These are phyloP conservation scores for Catonia carolina DNA, from an alignment of 2,888 invertebrate genomes.

Conservation along the genomic window DNA sequence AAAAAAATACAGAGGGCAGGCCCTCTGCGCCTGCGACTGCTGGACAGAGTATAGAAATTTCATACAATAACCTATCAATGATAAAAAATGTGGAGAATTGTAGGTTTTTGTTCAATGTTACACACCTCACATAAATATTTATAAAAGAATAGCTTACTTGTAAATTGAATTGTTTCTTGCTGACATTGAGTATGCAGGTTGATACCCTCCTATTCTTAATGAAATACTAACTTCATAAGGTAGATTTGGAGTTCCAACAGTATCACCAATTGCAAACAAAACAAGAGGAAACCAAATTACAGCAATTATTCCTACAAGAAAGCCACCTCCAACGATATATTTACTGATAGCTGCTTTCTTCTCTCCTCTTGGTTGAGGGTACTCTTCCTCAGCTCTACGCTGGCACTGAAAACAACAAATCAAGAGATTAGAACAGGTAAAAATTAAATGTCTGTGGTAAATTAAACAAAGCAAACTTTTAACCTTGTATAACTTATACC, in stretches of 20 bases:
- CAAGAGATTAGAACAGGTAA: slow-evolving; percentile 1
- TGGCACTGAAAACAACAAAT: slow-evolving; percentile 56
- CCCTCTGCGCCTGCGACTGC: too few relatives aligned
- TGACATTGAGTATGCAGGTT: slow-evolving; percentile 85
- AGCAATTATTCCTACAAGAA: slow-evolving; percentile 79
- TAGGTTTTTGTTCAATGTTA: too few relatives aligned
- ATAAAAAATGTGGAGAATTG: too few relatives aligned
- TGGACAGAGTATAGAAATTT: too few relatives aligned
- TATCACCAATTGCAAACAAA: slow-evolving; percentile 89
- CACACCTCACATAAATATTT: too few relatives aligned
- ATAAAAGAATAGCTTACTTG: slow-evolving; percentile 51
- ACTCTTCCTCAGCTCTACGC: slow-evolving; percentile 77
- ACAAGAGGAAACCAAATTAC: slow-evolving; percentile 98
- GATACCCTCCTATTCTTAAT: slow-evolving; percentile 82
- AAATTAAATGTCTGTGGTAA: too few relatives aligned
- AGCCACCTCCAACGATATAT: slow-evolving; percentile 84
- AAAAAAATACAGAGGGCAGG: too few relatives aligned
- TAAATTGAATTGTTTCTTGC: slow-evolving; percentile 73
- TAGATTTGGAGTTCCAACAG: slow-evolving; percentile 81
- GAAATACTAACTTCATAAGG: slow-evolving; percentile 79
- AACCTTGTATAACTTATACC: too few relatives aligned
- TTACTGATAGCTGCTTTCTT: slow-evolving; percentile 76
- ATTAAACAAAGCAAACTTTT: background rate
- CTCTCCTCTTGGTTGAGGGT: slow-evolving; percentile 84
- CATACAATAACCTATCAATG: too few relatives aligned